Evolutionary conservation across 2,113 vertebrate species (phyloP), one percentile per base, ranked within the genome.

Genomic region (Brienomyrus brachyistius): DNA sequence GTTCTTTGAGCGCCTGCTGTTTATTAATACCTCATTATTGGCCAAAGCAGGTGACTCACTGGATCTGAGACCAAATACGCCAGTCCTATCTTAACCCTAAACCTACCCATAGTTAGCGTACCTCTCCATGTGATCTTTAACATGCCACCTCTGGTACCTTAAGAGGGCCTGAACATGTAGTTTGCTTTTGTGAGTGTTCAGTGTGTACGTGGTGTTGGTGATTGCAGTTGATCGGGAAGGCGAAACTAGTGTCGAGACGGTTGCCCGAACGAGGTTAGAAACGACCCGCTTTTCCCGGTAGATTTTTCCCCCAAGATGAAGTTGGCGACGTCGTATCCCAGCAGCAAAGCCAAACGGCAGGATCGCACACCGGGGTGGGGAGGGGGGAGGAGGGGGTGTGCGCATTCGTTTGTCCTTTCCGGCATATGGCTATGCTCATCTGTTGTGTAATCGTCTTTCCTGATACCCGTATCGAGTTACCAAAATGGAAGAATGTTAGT

Each of bases 401-500:
- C 3, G 66, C 3, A 11, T 74, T 35, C n/a, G 27, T 5, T 74
- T 35, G 27, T 11, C 10, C 66, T 27, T 27, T 74, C 15, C 27
- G n/a, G n/a, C 13, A 4, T 74, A 35, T n/a, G 35, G 10, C 74
- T 80, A 6, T 80, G 1, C 74, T 19, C 40, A 43, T 15, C 35
- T 43, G 31, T 17, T 13, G 1, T 19, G 35, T 40, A 3, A 17
- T 43, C 35, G 13, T 43, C 43, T 43, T 40, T 19, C 74, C 74
- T 80, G 35, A 35, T 80, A 27, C 19, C 86, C 27, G 40, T 52
- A 87, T 54, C 23, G 50, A 87, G 51, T 88, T 62, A 88, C 52
- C 56, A 88, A 88, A 96, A 96, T 96, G 82, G 94, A 94, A 93
- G 92, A 95, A 92, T 95, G 94, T 96, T 92, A 91, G 92, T 92